Percentiles rank a stretch among this genome's conserved stretches.
phyloP scores from a whole-genome alignment of 2,888 invertebrate species.

The Acanthosepion esculentum region DNA sequence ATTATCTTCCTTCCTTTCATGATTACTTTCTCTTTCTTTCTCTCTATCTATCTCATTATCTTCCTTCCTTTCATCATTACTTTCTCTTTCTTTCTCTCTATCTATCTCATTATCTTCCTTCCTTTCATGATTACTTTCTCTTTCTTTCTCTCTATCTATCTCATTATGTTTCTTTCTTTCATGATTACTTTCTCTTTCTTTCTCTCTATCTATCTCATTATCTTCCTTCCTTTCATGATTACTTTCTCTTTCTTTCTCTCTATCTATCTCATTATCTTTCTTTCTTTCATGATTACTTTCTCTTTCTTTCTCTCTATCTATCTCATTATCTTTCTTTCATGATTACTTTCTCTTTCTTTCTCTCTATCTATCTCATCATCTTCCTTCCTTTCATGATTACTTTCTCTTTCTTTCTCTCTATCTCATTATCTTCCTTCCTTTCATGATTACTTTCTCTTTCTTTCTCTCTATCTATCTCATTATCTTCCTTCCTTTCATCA shows the following conservation, averaged over 20 bases:
- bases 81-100: neutral
- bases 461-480: neutral
- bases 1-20: no score
- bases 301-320: neutral
- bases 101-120: neutral
- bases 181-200: no score
- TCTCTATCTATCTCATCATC: no score
- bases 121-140: neutral
- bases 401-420: neutral
- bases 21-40: no score
- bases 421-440: neutral
- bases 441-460: neutral
- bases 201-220: no score
- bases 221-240: neutral
- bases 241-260: neutral
- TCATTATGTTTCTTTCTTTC: no score
- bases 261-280: neutral
- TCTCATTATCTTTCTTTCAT: neutral
- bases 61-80: neutral
- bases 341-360: no score
- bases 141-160: neutral
- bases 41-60: no score
- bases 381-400: neutral
- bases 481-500: no score
- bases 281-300: neutral